Base-by-base conservation (phyloP, 1,140 invertebrate genomes). In the Mesaphorura yosii region DNA sequence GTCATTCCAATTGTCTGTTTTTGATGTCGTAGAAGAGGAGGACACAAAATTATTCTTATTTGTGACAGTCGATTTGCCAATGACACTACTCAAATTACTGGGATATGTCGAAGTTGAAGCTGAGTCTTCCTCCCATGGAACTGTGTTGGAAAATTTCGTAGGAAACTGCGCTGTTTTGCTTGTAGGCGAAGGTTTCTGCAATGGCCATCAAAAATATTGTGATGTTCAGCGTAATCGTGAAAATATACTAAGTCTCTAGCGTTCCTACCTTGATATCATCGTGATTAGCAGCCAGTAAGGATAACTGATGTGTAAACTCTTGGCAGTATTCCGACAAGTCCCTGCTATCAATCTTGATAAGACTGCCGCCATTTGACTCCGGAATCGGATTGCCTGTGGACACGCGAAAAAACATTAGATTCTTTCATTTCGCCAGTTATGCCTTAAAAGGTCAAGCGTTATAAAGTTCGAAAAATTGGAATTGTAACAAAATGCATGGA, bases 251-350 rank as follows among this genome's bases (percentile, higher is more conserved):
- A n/a, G n/a, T n/a, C n/a, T n/a, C n/a, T n/a, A n/a, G n/a, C 34
- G 42, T 55, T 15, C 34, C 25, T 51, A 59, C 57, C 56, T 62
- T 58, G 63, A 72, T 69, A 28, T 80, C 75, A 47, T 80, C 78
- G 60, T 82, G 82, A 62, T 73, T 81, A 57, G 80, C 79, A 2
- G 82, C 81, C 4, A 91, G 74, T 53, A 88, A 73, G 27, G 82
- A 82, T 17, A 92, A 72, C 17, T 86, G 87, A 67, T 83, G 82
- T 28, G 84, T 84, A 28, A 92, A 73, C 66, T 92, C 85, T 68
- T 89, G 84, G 71, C 87, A 91, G 74, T 90, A 80, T 53, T 85
- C 83, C 58, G 84, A 84, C 20, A 58, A 52, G 53, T 62, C 60
- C 39, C 59, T 62, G 40, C 53, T 62, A 17, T 62, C 57, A 31